Evolutionary conservation across 2,113 vertebrate genomes (phyloP), one percentile per base, ranked within the genome.

Genomic region (Xenus cinereus): DNA sequence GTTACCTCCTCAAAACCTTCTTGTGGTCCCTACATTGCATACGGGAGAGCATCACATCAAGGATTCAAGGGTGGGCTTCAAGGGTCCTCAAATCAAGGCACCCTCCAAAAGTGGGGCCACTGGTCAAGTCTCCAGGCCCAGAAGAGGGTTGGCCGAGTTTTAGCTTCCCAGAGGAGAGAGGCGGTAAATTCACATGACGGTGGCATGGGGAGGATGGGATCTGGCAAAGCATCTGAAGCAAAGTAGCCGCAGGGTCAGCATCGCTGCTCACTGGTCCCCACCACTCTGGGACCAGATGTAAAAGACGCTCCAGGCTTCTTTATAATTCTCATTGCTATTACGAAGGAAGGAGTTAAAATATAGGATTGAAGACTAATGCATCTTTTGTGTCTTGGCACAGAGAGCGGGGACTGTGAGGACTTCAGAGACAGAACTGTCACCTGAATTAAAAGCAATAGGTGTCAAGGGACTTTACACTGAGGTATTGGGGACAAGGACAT

Each of bases 21-120:
- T 46, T 41, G 11, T 64, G 6, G 50, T 75, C 14, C 28, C 21
- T 30, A 3, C 9, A 3, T 14, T 21, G 35, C 11, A 7, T n/a
- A 43, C 0, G 0, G n/a, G 33, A 62, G 17, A 86, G 15, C 0
- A 0, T 46, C 21, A 32, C 45, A 30, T 53, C 15, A 86, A 60
- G 14, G 28, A 14, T 68, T 78, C 33, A 62, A 72, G 54, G 48
- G 8, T 35, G 14, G 12, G 30, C 56, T 57, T 57, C 56, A 59
- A 59, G 22, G n/a, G 22, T 60, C 21, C 57, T 59, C 57, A 35
- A 23, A 24, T 33, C 57, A 35, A n/a, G 33, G n/a, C 33, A 59
- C 13, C 21, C 18, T 56, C n/a, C 32, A 28, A 50, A 84, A 27
- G 26, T 12, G 6, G 9, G 28, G 35, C 7, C 35, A 28, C 14